Base-by-base conservation (phyloP, 2,113 vertebrate genomes). In the Thinocorus orbignyianus region DNA sequence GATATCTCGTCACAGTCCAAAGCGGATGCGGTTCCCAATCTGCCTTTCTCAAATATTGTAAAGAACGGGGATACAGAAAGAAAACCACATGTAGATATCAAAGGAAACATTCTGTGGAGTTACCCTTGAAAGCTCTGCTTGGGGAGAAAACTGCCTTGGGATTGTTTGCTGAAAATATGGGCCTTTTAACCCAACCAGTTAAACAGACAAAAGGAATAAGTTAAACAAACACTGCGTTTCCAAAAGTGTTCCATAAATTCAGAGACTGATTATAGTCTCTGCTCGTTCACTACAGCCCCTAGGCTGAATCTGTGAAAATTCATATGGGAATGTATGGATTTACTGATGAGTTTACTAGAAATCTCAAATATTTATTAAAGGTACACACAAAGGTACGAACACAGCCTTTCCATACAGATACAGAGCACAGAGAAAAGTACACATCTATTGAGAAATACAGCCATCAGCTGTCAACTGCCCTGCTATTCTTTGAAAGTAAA, bases 201-300 rank as follows among this genome's bases (percentile, higher is more conserved):
- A 92, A 92, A 69, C 20, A 92, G 93, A 92, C 72, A 91, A 96
- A 94, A 82, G 48, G 69, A 92, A 3, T 72, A 87, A 77, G 44
- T 60, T 90, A 95, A 96, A 95, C 60, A 77, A 94, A 88, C 37
- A 70, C 10, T 7, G 24, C 11, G 83, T 90, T 68, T 78, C 68
- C 46, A 88, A 81, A 93, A 88, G 48, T 10, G 35, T 20, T 83
- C 35, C 52, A 64, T 70, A 71, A 96, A 83, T 95, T 86, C 79
- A 78, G 46, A 1, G 5, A 48, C 23, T 92, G 52, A 41, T 88
- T 84, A 71, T 37, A 77, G 10, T 52, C 41, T 65, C 44, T 51
- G 73, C 44, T 90, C 1, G 0, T 64, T 86, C 80, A 91, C 11
- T 39, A 55, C 46, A 81, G 48, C n/a, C 68, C n/a, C n/a, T 44